These are phyloP conservation scores for Corvus cornix DNA, from an alignment of 2,113 vertebrate species.

Conservation along the genomic window DNA sequence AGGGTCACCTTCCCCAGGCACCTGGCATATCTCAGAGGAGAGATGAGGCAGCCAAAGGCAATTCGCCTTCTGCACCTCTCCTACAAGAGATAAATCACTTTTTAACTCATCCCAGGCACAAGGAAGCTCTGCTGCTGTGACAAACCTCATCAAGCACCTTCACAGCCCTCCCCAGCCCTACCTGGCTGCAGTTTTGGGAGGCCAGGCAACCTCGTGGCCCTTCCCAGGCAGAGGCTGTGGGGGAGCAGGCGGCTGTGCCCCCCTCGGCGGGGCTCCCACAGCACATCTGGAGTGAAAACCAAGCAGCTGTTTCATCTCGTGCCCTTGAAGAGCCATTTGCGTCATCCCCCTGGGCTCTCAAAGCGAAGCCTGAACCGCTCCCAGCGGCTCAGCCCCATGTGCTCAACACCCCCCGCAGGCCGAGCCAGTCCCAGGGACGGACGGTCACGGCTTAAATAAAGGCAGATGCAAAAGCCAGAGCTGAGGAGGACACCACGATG, in stretches of 20 bases:
- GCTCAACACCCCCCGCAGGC: not conserved
- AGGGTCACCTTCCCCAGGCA: not conserved
- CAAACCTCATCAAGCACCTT: not conserved
- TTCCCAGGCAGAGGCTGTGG: accelerated
- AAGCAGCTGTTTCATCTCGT: conserved; percentile 5
- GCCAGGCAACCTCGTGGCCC: not conserved
- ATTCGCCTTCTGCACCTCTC: accelerated
- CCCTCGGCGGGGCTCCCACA: accelerated
- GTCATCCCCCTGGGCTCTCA: not conserved
- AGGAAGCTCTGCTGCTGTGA: not conserved
- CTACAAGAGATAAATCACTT: not conserved
- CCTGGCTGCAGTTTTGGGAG: not conserved
- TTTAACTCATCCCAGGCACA: not conserved
- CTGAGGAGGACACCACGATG: not conserved
- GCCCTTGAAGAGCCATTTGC: not conserved
- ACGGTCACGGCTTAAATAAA: not conserved
- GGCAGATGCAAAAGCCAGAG: not conserved
- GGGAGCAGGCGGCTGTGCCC: not conserved
- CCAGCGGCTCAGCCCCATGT: not conserved
- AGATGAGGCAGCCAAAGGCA: not conserved
- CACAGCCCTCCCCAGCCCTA: not conserved
- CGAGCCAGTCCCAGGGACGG: accelerated
- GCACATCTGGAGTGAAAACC: conserved; percentile 2
- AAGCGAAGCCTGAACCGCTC: not conserved
- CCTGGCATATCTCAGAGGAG: not conserved